These are phyloP conservation scores for Dromaius novaehollandiae DNA, from an alignment of 2,113 vertebrate species.

Conservation along the genomic window DNA sequence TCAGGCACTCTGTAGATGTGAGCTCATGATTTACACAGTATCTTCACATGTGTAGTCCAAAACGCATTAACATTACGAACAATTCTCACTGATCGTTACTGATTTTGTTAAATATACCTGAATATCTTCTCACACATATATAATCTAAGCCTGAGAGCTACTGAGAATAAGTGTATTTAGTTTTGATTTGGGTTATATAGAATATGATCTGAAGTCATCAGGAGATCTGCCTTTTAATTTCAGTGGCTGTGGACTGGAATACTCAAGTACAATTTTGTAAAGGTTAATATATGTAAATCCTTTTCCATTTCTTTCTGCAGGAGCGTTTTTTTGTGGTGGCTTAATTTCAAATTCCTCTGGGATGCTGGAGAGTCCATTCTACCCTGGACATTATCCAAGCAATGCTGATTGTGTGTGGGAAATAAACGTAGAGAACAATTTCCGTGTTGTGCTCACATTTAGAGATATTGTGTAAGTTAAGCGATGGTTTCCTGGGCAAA, in stretches of 20 bases:
- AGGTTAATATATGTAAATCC: neutral
- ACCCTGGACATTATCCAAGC: constrained; percentile 71
- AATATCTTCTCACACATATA: neutral
- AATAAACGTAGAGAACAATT: constrained; percentile 71
- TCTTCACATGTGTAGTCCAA: neutral
- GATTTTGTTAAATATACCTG: neutral
- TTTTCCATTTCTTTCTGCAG: constrained; percentile 11
- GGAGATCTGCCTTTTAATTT: neutral
- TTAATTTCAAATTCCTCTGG: constrained; percentile 64
- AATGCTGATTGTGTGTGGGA: constrained; percentile 69
- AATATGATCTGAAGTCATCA: neutral
- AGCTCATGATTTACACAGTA: too few relatives aligned
- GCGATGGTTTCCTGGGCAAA: neutral
- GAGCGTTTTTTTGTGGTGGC: constrained; percentile 65
- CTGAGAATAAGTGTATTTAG: neutral
- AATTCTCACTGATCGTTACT: neutral
- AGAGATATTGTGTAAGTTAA: constrained; percentile 72
- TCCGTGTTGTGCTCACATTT: constrained; percentile 60
- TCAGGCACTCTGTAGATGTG: too few relatives aligned
- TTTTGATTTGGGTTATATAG: neutral
- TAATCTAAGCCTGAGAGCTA: neutral
- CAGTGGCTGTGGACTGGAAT: neutral
- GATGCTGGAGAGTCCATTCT: constrained; percentile 66
- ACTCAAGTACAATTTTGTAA: neutral
- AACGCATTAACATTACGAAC: neutral